Conservation (phyloP, 1,140 invertebrate species). For the Drosophila simulans region DNA sequence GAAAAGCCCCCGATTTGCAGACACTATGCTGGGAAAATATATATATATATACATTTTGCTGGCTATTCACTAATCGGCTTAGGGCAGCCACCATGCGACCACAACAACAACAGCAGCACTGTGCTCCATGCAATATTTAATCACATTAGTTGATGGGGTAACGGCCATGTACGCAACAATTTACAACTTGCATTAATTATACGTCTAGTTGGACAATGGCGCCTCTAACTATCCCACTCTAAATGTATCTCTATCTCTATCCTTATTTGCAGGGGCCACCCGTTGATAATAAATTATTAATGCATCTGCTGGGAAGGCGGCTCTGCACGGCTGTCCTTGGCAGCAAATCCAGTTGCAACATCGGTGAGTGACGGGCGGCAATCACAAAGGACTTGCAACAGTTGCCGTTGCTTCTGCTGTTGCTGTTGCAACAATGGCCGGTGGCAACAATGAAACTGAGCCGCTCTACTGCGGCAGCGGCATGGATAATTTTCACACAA, state of each 20-base stretch:
- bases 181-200: slow-evolving; percentile 60
- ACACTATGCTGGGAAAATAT: slow-evolving; percentile 10
- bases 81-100: slow-evolving; percentile 9
- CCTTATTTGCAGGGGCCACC: slow-evolving; percentile 27
- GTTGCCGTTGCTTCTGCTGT: slow-evolving; percentile 5
- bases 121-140: slow-evolving; percentile 36
- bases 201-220: slow-evolving; percentile 38
- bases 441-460: slow-evolving; percentile 72
- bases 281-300: slow-evolving; percentile 62
- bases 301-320: slow-evolving; percentile 45
- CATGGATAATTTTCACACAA: slow-evolving; percentile 80
- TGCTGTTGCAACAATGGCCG: slow-evolving; percentile 53
- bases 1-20: not conserved
- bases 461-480: slow-evolving; percentile 76
- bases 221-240: not conserved
- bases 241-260: not conserved
- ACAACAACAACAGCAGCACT: slow-evolving; percentile 1
- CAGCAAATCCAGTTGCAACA: slow-evolving; percentile 31
- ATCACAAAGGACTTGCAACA: slow-evolving; percentile 34
- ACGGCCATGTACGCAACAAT: slow-evolving; percentile 49
- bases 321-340: slow-evolving; percentile 53
- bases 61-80: slow-evolving; percentile 53
- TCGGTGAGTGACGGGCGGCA: slow-evolving; percentile 31
- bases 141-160: slow-evolving; percentile 36
- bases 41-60: slow-evolving; percentile 10